phyloP scores from a whole-genome alignment of 2,797 vertebrate genomes.

The Nyctibius grandis region DNA sequence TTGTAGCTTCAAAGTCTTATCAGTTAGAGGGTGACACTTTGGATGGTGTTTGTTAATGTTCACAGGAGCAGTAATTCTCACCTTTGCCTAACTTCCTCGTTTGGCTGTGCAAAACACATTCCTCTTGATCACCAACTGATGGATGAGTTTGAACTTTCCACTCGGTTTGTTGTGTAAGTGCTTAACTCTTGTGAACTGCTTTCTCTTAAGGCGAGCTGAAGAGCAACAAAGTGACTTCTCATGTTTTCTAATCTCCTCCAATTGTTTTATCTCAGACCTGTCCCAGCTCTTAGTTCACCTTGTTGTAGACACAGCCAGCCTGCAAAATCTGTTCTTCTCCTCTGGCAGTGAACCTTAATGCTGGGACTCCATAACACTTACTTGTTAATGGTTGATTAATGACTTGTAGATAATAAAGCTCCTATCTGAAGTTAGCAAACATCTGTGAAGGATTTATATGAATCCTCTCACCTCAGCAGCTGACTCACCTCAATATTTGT shows the following conservation, averaged over 20 bases:
- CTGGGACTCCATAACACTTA: constrained; percentile 9
- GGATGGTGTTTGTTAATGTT: constrained; percentile 9
- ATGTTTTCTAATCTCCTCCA: constrained; percentile 37
- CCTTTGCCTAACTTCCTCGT: constrained; percentile 1
- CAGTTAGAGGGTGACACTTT: neutral
- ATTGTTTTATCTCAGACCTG: constrained; percentile 46
- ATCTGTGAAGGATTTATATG: constrained; percentile 58
- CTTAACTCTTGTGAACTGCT: constrained; percentile 30
- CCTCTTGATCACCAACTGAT: constrained; percentile 26
- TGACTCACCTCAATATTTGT: constrained; percentile 52
- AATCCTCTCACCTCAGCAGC: constrained; percentile 60
- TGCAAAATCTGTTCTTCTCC: constrained; percentile 35
- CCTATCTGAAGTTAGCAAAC: constrained; percentile 52
- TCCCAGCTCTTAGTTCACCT: neutral
- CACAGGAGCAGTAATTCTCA: neutral
- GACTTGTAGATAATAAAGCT: constrained; percentile 52
- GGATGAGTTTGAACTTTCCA: constrained; percentile 45
- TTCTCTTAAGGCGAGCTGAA: neutral
- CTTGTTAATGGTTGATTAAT: constrained; percentile 64
- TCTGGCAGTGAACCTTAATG: constrained; percentile 37
- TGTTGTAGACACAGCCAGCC: constrained; percentile 13
- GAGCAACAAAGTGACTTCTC: constrained; percentile 16
- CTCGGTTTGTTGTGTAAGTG: neutral
- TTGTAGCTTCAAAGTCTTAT: neutral
- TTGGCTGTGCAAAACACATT: constrained; percentile 16